A percentile compares a stretch with the other conserved stretches of the same genome.
These are phyloP conservation scores for Varecia variegata DNA, from an alignment of 2,797 vertebrate genomes.

Conservation along the genomic window DNA sequence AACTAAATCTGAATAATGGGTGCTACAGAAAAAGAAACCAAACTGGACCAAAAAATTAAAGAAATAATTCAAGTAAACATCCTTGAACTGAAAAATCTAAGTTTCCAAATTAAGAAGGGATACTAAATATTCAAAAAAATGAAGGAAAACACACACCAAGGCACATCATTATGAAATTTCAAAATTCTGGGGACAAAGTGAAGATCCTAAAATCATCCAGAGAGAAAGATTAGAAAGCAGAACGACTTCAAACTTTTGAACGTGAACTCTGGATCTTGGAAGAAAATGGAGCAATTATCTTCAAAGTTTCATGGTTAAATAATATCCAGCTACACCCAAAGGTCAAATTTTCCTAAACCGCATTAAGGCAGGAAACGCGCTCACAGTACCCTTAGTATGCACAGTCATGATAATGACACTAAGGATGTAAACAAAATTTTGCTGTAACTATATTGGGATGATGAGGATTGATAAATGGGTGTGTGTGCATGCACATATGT, in stretches of 20 bases:
- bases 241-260: conserved; percentile 3
- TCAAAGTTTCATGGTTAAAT: conserved; percentile 38
- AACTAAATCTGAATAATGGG: neutral
- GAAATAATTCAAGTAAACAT: neutral
- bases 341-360: neutral
- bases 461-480: neutral
- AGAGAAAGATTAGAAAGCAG: conserved; percentile 18
- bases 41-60: neutral
- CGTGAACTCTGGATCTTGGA: neutral
- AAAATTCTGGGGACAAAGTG: neutral
- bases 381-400: neutral
- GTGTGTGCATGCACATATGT: neutral
- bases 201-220: conserved; percentile 20
- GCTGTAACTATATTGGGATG: neutral
- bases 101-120: neutral
- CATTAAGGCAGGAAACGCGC: neutral
- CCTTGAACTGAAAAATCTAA: neutral
- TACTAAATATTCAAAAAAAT: neutral
- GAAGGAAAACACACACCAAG: neutral
- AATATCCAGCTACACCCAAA: conserved; percentile 2
- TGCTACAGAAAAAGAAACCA: neutral
- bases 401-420: neutral
- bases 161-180: neutral
- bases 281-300: neutral
- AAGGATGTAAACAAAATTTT: neutral